These are phyloP conservation scores for Musca domestica DNA, from an alignment of 1,140 invertebrate species.

Conservation along the genomic window DNA sequence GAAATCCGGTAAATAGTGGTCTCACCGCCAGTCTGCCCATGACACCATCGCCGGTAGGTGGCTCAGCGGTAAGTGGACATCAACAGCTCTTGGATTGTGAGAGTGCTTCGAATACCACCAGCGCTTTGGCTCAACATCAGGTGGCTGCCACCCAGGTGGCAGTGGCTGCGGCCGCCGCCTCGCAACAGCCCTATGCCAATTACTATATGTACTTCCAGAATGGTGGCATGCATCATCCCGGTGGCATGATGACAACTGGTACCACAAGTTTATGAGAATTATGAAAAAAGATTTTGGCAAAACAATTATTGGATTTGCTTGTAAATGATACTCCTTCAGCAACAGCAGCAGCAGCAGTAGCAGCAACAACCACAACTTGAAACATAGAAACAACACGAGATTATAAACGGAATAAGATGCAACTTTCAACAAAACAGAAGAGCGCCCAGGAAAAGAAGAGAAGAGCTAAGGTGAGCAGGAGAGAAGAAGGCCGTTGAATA, in stretches of 20 bases:
- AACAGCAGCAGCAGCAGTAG: too few species aligned
- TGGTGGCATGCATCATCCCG: constrained; percentile 51
- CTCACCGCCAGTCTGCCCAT: constrained; percentile 40
- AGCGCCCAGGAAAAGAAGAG: too few species aligned
- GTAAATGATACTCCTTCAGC: too few species aligned
- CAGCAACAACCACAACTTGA: not conserved
- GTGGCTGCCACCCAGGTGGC: constrained; percentile 39
- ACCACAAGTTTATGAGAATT: constrained; percentile 50
- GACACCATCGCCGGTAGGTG: constrained; percentile 44
- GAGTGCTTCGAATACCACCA: constrained; percentile 29
- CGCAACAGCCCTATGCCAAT: constrained; percentile 64
- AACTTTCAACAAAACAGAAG: too few species aligned
- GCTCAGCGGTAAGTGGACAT: constrained; percentile 14
- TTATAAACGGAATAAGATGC: not conserved
- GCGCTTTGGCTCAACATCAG: constrained; percentile 37
- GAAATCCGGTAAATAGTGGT: constrained; percentile 30
- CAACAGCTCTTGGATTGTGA: constrained; percentile 23
- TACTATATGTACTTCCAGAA: constrained; percentile 69
- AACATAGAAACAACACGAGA: not conserved
- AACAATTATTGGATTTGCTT: too few species aligned
- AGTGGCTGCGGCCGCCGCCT: constrained; percentile 48
- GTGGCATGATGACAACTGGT: constrained; percentile 50
- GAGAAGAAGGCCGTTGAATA: too few species aligned
- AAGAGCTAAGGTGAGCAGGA: too few species aligned
- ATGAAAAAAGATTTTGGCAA: not conserved